Evolutionary conservation across 92 coral and sea anemone genomes (phyloP).

Genomic region (Palythoa heliodiscus): DNA sequence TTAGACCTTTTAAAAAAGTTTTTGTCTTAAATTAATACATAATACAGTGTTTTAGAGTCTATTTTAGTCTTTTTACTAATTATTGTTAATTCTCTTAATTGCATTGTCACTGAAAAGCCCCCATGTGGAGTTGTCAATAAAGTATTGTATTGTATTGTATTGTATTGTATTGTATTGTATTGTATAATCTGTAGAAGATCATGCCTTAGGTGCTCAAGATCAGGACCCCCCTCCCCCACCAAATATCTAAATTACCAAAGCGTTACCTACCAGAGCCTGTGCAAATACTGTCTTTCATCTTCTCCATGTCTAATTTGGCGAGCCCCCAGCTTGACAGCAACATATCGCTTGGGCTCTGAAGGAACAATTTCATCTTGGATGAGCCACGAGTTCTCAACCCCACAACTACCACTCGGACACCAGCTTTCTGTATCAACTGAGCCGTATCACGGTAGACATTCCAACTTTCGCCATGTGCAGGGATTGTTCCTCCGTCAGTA

Average conservation of each 20-base stretch:
- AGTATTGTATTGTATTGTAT: no score
- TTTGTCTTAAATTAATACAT: no score
- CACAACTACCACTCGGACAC: slow-evolving; percentile 63
- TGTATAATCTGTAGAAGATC: background rate
- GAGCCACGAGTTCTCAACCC: slow-evolving; percentile 43
- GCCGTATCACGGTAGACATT: slow-evolving; percentile 37
- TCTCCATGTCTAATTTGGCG: background rate
- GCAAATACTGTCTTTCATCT: slow-evolving; percentile 16
- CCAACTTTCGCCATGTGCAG: slow-evolving; percentile 15
- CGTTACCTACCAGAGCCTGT: background rate
- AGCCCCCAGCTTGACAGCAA: slow-evolving; percentile 17
- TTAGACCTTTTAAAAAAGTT: no score
- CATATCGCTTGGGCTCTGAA: slow-evolving; percentile 43
- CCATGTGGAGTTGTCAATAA: no score
- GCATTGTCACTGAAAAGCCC: no score
- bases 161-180: no score
- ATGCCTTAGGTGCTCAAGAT: background rate
- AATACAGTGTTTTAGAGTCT: no score
- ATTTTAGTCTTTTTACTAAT: no score
- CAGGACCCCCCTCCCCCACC: background rate
- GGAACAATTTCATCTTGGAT: slow-evolving; percentile 15
- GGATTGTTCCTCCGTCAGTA: slow-evolving; percentile 13
- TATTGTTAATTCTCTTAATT: no score
- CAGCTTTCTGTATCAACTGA: slow-evolving; percentile 55
- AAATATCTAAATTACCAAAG: background rate